Percentiles rank a stretch among this genome's conserved stretches.
Conservation (phyloP, 2,113 vertebrate species). For the Amblyopsis rosae region DNA sequence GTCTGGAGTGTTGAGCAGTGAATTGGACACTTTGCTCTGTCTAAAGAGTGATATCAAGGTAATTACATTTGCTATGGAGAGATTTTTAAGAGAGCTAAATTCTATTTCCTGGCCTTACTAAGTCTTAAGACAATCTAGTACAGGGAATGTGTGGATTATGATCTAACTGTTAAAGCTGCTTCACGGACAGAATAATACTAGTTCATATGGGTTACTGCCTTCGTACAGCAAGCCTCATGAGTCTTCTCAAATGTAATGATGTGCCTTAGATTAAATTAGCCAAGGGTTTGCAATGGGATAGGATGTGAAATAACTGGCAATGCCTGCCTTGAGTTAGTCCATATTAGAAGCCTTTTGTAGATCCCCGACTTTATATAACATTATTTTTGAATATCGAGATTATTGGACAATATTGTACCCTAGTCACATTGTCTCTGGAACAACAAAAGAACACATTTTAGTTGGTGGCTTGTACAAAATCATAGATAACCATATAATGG, state of each 20-base stretch:
- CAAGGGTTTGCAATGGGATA: conserved; percentile 34
- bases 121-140: conserved; percentile 25
- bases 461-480: no score
- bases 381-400: not conserved
- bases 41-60: conserved; percentile 40
- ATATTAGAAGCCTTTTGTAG: conserved; percentile 1
- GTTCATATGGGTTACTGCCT: conserved; percentile 50
- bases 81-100: not conserved
- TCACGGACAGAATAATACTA: conserved; percentile 26
- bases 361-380: not conserved
- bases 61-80: conserved; percentile 17
- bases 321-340: conserved; percentile 27
- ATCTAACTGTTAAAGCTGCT: conserved; percentile 23
- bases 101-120: conserved; percentile 9
- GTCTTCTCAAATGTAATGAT: conserved; percentile 38
- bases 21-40: conserved; percentile 19
- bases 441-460: no score
- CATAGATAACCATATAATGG: no score
- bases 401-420: not conserved
- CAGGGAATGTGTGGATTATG: conserved; percentile 9
- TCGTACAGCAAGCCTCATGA: conserved; percentile 43
- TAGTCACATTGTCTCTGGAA: not conserved
- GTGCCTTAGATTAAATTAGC: conserved; percentile 49
- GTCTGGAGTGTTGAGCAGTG: conserved; percentile 7
- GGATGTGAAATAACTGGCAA: conserved; percentile 19